Percentiles rank a stretch among this genome's conserved stretches.
phyloP scores from a whole-genome alignment of 2,888 invertebrate species.

The Apotomis capreana region DNA sequence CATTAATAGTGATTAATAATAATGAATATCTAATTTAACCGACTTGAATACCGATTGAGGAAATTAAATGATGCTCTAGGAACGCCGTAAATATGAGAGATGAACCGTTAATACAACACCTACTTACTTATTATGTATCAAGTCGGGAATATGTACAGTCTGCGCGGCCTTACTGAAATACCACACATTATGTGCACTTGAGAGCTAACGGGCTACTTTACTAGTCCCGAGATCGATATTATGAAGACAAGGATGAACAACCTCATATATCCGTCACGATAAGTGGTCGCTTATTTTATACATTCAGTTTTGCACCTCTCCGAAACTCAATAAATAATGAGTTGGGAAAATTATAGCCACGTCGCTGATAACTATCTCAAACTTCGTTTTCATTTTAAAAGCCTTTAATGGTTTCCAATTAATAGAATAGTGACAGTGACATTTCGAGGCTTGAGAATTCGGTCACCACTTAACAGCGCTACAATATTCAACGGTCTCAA shows the following conservation, averaged over 20 bases:
- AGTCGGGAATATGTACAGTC: slow-evolving; percentile 17
- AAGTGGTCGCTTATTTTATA: slow-evolving; percentile 5
- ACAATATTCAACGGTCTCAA: slow-evolving; percentile 27
- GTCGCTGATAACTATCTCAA: slow-evolving; percentile 15
- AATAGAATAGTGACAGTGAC: slow-evolving; percentile 34
- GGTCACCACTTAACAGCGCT: slow-evolving; percentile 37
- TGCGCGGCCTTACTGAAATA: slow-evolving; percentile 37
- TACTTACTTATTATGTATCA: slow-evolving; percentile 16
- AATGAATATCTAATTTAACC: no score
- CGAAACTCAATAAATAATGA: slow-evolving; percentile 19
- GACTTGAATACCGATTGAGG: no score
- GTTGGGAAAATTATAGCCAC: slow-evolving; percentile 12
- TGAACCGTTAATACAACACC: slow-evolving; percentile 30
- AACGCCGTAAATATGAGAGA: slow-evolving; percentile 1
- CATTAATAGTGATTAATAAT: no score
- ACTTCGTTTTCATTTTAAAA: slow-evolving; percentile 34
- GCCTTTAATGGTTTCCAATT: slow-evolving; percentile 30
- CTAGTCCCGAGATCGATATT: slow-evolving; percentile 23
- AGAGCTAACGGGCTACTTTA: slow-evolving; percentile 32
- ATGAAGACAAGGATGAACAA: slow-evolving; percentile 25
- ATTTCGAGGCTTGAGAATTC: slow-evolving; percentile 32
- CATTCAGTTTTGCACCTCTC: slow-evolving; percentile 9
- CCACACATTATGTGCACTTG: slow-evolving; percentile 38
- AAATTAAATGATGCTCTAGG: background rate
- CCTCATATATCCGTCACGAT: slow-evolving; percentile 5